Evolutionary conservation across 2,888 invertebrate species (phyloP), one percentile per base, ranked within the genome.

Genomic region (Eupithecia inturbata): DNA sequence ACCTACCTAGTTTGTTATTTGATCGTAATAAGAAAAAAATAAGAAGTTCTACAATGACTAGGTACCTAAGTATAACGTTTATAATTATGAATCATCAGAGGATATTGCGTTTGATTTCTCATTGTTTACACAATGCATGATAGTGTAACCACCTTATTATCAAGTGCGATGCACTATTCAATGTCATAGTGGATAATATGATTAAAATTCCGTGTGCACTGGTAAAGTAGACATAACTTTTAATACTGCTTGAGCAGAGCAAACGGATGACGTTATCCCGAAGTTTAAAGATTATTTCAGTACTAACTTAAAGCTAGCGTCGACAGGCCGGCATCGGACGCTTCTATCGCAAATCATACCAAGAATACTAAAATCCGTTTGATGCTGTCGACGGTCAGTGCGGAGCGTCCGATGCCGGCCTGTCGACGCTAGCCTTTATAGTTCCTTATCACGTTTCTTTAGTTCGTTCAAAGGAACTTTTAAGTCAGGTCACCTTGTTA

Each of bases 111-210:
- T 66, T 66, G 12, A 66, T 66, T 66, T 39, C 66, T 39, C 39
- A 66, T 70, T 68, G 53, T 68, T 68, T 64, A 73, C 73, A 39
- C 69, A 64, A 33, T 26, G 41, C 63, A 22, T 64, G 33, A n/a
- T 64, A n/a, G n/a, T n/a, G 53, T 64, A 39, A 4, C 33, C 19
- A 63, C 31, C 45, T 53, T 9, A 41, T 45, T 70, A 73, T 62
- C 49, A 70, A 70, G 70, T 62, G 71, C 77, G 69, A 72, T 76
- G 73, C 68, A 67, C 76, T 71, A 68, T 68, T 64, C 72, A 72
- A 72, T 74, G 72, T 63, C 67, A 57, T 57, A 12, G 26, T 26
- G 12, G 22, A 22, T 41, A 41, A 41, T 53, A 53, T 53, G 4
- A 53, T 53, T 10, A 22, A 53, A 53, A 53, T 49, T 49, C 45